Evolutionary conservation across 2,797 vertebrate species (phyloP).

Genomic region (Scleropages formosus): DNA sequence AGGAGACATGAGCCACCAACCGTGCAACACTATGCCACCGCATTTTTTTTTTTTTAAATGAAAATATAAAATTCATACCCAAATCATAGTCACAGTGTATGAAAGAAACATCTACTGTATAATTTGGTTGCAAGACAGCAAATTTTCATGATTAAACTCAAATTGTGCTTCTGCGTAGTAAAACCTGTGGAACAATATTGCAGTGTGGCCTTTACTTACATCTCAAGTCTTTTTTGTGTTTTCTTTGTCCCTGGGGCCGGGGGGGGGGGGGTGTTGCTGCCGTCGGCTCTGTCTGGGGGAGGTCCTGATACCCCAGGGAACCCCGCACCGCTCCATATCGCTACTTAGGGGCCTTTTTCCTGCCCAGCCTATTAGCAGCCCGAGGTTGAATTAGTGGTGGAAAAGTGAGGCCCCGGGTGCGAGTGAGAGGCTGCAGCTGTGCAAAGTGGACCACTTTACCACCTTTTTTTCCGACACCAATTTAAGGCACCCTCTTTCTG

Average conservation of each 20-base stretch:
- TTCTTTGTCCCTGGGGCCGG: background rate
- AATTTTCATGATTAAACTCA: too few relatives aligned
- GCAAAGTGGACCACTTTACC: constrained; percentile 52
- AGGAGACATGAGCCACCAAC: too few relatives aligned
- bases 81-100: too few relatives aligned
- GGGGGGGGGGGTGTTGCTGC: constrained; percentile 9
- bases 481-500: background rate
- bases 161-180: too few relatives aligned
- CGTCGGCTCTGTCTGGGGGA: constrained; percentile 51
- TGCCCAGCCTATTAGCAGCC: constrained; percentile 57
- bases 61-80: too few relatives aligned
- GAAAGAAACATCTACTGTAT: too few relatives aligned
- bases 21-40: too few relatives aligned
- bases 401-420: constrained; percentile 60
- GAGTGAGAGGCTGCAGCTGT: constrained; percentile 75
- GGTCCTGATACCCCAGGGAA: constrained; percentile 55
- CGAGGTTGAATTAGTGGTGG: constrained; percentile 60
- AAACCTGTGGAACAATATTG: too few relatives aligned
- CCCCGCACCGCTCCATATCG: constrained; percentile 53
- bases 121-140: too few relatives aligned
- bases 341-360: constrained; percentile 30
- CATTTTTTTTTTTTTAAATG: too few relatives aligned
- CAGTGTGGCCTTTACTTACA: too few relatives aligned
- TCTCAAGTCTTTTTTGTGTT: background rate
- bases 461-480: constrained; percentile 5